Percentiles rank a stretch among this genome's conserved stretches.
phyloP scores from a whole-genome alignment of 2,888 invertebrate genomes.

The Chymomyza amoena region DNA sequence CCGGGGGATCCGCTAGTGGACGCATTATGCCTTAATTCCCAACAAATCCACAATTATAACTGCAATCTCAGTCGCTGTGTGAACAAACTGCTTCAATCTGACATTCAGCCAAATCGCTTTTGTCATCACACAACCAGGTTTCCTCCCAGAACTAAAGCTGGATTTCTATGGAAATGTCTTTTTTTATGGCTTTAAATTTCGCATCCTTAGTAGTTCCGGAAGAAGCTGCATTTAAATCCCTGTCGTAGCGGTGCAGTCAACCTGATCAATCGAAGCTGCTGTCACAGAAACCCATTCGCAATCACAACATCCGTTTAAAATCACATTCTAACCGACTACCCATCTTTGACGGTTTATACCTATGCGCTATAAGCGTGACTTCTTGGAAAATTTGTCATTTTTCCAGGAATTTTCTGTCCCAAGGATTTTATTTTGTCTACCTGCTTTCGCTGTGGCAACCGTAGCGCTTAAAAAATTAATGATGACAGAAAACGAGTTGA shows the following conservation, averaged over 20 bases:
- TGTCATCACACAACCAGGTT: too few relatives aligned
- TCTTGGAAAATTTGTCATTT: slow-evolving; percentile 66
- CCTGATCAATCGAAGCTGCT: slow-evolving; percentile 1
- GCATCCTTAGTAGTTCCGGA: too few relatives aligned
- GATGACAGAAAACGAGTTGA: slow-evolving; percentile 49
- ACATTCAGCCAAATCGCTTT: too few relatives aligned
- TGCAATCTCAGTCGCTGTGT: too few relatives aligned
- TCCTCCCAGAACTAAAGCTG: too few relatives aligned
- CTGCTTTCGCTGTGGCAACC: slow-evolving; percentile 26
- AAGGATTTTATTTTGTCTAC: slow-evolving; percentile 22
- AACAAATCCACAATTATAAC: too few relatives aligned
- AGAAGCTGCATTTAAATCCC: background rate
- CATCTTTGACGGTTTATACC: background rate
- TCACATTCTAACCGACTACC: background rate
- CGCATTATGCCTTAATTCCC: too few relatives aligned
- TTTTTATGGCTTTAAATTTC: too few relatives aligned
- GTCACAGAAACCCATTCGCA: background rate
- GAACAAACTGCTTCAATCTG: too few relatives aligned
- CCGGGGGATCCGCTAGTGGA: too few relatives aligned
- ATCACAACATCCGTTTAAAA: background rate
- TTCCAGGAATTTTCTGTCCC: slow-evolving; percentile 52
- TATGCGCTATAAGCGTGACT: slow-evolving; percentile 42
- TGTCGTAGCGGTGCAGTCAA: background rate
- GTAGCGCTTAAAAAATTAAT: slow-evolving; percentile 65
- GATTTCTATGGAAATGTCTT: too few relatives aligned